Base-by-base conservation (phyloP, 2,888 invertebrate species). In the Latrodectus elegans region DNA sequence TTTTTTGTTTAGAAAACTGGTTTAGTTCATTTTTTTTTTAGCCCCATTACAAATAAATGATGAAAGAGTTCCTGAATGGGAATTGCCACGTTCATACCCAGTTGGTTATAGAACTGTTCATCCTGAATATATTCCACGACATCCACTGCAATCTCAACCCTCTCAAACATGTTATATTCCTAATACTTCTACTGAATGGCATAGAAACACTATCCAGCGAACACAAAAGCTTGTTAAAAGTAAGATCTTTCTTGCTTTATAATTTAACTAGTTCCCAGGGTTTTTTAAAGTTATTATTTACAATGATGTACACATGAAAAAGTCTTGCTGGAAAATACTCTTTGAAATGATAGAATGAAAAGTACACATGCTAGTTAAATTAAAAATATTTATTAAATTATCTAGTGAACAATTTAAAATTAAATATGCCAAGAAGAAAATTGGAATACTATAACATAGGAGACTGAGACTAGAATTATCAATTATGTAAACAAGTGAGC, bases 101-200 rank as follows among this genome's bases (percentile, higher is more conserved):
- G 81, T 88, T 75, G 88, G 88, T 15, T 88, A 84, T 38, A 65
- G 88, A 71, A 77, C 84, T 55, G 70, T 88, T 53, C 88, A 88
- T 70, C 88, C 88, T 67, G 88, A 88, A 71, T 88, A 88, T 53
- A 83, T 84, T 84, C 88, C 88, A 70, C 71, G 84, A 49, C 88
- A 77, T 75, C 71, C 71, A 51, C 49, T 84, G 38, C 83, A 83
- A 53, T 75, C 88, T 17, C 86, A 86, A 22, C 86, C 80, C 55
- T 65, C 86, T 4, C 88, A 83, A 55, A 67, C 88, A 53, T 88
- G 88, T 72, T 88, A 88, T 73, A 51, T 87, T 10, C 78, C 78
- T 17, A 88, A 80, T n/a, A 74, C 84, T 75, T 70, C 88, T 9
- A 74, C 12, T 75, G 83, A 88, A 83, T 88, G 88, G 88, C 83